These are phyloP conservation scores for Cryptocephalus primarius DNA, from an alignment of 2,888 invertebrate species.

Conservation along the genomic window DNA sequence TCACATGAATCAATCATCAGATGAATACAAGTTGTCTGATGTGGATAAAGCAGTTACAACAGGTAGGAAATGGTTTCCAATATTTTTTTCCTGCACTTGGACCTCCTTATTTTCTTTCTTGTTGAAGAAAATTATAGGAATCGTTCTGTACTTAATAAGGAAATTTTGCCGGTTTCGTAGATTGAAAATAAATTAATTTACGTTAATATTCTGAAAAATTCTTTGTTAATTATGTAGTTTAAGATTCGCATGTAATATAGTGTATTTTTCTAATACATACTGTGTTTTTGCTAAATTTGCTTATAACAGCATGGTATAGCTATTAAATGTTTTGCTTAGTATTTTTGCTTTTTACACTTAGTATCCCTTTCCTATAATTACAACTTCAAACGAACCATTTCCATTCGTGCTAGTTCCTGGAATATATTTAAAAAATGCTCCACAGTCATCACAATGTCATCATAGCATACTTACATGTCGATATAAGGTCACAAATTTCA, in stretches of 20 bases:
- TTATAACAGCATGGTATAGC: constrained; percentile 25
- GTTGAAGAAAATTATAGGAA: constrained; percentile 25
- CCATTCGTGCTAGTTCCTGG: constrained; percentile 3
- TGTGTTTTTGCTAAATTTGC: constrained; percentile 13
- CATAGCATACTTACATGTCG: too few relatives aligned
- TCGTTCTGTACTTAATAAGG: constrained; percentile 25
- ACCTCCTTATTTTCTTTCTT: constrained; percentile 28
- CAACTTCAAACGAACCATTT: constrained; percentile 1
- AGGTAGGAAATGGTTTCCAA: constrained; percentile 33
- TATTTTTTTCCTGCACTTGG: constrained; percentile 29
- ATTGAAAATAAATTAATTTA: constrained; percentile 7
- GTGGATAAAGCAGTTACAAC: constrained; percentile 29
- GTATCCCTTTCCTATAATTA: constrained; percentile 6
- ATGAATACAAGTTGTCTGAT: constrained; percentile 29
- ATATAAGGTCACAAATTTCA: too few relatives aligned
- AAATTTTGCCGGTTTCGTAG: constrained; percentile 22
- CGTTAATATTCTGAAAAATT: constrained; percentile 3
- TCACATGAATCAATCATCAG: constrained; percentile 30
- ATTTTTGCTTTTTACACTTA: constrained; percentile 20
- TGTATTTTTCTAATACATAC: constrained; percentile 9
- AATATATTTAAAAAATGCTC: not conserved
- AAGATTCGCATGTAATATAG: constrained; percentile 4
- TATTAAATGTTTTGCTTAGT: constrained; percentile 24
- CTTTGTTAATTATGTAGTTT: constrained; percentile 5
- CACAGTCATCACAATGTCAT: not conserved